Base-by-base conservation (phyloP, 2,113 vertebrate genomes). In the Chinchilla lanigera region DNA sequence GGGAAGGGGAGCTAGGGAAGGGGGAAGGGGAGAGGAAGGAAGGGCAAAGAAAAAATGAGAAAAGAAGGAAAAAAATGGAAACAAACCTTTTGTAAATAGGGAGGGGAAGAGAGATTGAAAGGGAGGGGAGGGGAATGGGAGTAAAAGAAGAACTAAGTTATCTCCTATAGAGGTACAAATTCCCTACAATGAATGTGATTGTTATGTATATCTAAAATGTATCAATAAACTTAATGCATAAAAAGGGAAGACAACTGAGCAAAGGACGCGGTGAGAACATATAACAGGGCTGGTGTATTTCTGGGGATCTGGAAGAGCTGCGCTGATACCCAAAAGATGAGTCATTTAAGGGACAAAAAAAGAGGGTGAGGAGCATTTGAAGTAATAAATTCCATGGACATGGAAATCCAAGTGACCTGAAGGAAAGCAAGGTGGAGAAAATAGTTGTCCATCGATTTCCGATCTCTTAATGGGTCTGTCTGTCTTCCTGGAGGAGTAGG, bases 201-300 rank as follows among this genome's bases (percentile, higher is more conserved):
- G n/a, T 35, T 69, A 3, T 19, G 17, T 69, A 35, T 69, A 69
- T 69, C 33, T 69, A 19, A 69, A 69, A n/a, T 69, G 65, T n/a
- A 69, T 33, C 65, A 67, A n/a, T 35, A 67, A 33, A 17, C 33
- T 69, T 35, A n/a, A 69, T 69, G 7, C 35, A n/a, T 38, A 69
- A 69, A 69, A n/a, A 69, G 1, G 26, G 33, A 47, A n/a, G 38
- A 52, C 60, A 11, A 30, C 35, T 10, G 52, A 52, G 7, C 6
- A 16, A 0, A 41, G n/a, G 58, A 4, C 5, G 19, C 1, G 4
- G 41, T 56, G 78, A 69, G 69, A 13, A 58, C 50, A 77, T 0
- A 3, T 1, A 35, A 17, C 1, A 1, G 9, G 33, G 7, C 14
- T 35, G 24, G 11, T 16, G 12, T 26, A 33, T 56, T 61, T 24